Evolutionary conservation across 2,888 invertebrate species (phyloP).

Genomic region (Ptychoptera albimana): DNA sequence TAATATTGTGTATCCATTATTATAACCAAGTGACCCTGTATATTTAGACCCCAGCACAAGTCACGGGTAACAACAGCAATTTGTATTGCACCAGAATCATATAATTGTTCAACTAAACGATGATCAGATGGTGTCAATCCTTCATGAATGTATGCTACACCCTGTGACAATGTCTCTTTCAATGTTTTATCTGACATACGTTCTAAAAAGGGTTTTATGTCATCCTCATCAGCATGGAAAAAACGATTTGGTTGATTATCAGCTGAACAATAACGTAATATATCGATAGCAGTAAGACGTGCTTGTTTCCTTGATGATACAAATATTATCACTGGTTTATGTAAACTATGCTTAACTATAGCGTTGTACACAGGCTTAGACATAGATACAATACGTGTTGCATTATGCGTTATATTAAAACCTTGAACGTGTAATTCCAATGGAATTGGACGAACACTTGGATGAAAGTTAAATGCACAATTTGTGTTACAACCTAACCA

Average conservation of each 20-base stretch:
- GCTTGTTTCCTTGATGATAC: slow-evolving; percentile 86
- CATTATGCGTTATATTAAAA: slow-evolving; percentile 95
- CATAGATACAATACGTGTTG: slow-evolving; percentile 92
- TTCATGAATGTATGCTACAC: slow-evolving; percentile 95
- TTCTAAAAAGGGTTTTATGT: slow-evolving; percentile 77
- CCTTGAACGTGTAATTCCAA: slow-evolving; percentile 93
- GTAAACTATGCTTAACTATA: slow-evolving; percentile 66
- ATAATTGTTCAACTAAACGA: slow-evolving; percentile 81
- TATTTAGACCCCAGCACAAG: slow-evolving; percentile 83
- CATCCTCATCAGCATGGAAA: slow-evolving; percentile 72
- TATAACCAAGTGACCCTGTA: slow-evolving; percentile 85
- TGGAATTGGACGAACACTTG: slow-evolving; percentile 89
- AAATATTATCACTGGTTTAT: slow-evolving; percentile 76
- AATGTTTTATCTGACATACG: slow-evolving; percentile 78
- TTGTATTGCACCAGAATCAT: slow-evolving; percentile 85
- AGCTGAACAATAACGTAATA: slow-evolving; percentile 85
- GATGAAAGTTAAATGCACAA: slow-evolving; percentile 96
- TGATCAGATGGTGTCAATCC: slow-evolving; percentile 75
- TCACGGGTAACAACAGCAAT: slow-evolving; percentile 84
- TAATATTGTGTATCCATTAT: slow-evolving; percentile 93
- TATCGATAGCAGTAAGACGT: slow-evolving; percentile 86
- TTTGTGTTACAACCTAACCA: slow-evolving; percentile 93
- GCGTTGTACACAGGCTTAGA: slow-evolving; percentile 94
- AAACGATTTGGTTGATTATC: slow-evolving; percentile 76
- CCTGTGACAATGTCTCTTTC: slow-evolving; percentile 82